phyloP scores from a whole-genome alignment of 2,888 invertebrate genomes.

The Punctoribates punctum region DNA sequence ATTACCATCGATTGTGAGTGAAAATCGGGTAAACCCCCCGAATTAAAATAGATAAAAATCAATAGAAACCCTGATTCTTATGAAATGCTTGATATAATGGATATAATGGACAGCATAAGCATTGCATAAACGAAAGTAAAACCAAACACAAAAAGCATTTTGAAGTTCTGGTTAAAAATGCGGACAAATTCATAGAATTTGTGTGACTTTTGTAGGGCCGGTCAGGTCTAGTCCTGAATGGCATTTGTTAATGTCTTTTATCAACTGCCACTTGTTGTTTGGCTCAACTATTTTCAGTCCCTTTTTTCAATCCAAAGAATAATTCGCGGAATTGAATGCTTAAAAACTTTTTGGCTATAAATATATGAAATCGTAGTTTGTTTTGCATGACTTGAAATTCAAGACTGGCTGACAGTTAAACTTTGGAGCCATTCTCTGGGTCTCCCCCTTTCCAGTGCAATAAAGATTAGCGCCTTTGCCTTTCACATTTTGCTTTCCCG shows the following conservation, averaged over 20 bases:
- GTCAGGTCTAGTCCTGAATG: background rate
- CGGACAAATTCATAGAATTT: no score
- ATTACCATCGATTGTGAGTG: no score
- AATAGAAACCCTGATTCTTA: no score
- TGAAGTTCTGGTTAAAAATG: background rate
- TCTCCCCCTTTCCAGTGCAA: slow-evolving; percentile 22
- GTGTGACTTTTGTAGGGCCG: background rate
- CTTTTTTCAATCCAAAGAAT: background rate
- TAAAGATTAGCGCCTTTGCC: slow-evolving; percentile 14
- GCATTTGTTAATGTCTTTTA: background rate
- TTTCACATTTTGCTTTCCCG: background rate
- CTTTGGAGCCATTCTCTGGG: slow-evolving; percentile 16
- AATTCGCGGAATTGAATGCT: slow-evolving; percentile 12
- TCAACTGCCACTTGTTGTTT: slow-evolving; percentile 3
- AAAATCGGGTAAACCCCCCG: no score
- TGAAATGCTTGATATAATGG: no score
- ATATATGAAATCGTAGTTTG: slow-evolving; percentile 15
- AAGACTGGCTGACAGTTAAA: slow-evolving; percentile 34
- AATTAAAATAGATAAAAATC: no score
- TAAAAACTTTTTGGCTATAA: slow-evolving; percentile 9
- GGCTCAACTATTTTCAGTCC: background rate
- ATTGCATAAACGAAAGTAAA: no score
- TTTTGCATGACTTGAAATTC: slow-evolving; percentile 26
- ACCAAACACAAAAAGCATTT: no score
- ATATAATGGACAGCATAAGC: no score